These are phyloP conservation scores for Sipha flava DNA, from an alignment of 1,140 invertebrate species.

Conservation along the genomic window DNA sequence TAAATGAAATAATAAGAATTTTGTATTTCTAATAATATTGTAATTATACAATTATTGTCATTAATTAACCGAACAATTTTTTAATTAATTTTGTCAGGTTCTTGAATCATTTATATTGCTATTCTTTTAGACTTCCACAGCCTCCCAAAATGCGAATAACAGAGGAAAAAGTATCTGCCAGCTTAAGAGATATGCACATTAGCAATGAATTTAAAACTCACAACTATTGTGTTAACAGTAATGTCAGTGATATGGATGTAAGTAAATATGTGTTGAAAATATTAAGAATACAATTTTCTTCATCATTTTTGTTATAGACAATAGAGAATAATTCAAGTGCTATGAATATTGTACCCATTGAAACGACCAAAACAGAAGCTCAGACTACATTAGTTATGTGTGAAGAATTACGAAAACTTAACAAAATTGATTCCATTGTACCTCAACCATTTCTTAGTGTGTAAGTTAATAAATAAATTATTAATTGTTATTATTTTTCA, in stretches of 20 bases:
- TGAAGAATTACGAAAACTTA: conserved; percentile 13
- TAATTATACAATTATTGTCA: too few relatives aligned
- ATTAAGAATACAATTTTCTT: too few relatives aligned
- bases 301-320: neutral
- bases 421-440: conserved; percentile 11
- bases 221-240: neutral
- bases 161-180: conserved; percentile 18
- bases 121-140: neutral
- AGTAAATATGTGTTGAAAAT: neutral
- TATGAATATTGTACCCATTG: neutral
- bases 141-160: conserved; percentile 19
- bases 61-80: too few relatives aligned
- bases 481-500: neutral
- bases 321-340: neutral
- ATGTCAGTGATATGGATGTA: neutral
- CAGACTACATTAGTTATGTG: conserved; percentile 20
- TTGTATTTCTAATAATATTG: too few relatives aligned
- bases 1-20: too few relatives aligned
- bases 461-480: neutral
- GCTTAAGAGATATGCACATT: conserved; percentile 18
- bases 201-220: neutral
- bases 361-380: neutral
- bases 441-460: neutral
- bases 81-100: too few relatives aligned
- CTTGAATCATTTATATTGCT: neutral